Percentiles rank a stretch among this genome's conserved stretches.
These are phyloP conservation scores for Ostrea denselamellosa DNA, from an alignment of 1,140 invertebrate genomes.

Conservation along the genomic window DNA sequence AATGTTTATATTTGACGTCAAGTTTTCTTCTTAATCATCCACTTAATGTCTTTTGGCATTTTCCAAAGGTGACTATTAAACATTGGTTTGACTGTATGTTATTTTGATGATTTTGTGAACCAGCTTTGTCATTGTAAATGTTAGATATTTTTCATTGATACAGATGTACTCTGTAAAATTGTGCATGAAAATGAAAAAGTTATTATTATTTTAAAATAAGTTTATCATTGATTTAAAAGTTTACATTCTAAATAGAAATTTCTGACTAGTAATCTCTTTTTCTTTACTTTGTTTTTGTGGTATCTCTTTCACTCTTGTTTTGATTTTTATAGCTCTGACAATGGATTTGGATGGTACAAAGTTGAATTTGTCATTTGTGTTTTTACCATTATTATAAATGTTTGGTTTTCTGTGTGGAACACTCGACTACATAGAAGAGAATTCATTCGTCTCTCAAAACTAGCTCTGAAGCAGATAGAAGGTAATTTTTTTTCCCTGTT, in stretches of 20 bases:
- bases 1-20: too few species aligned
- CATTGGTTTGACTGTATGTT: too few species aligned
- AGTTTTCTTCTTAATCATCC: too few species aligned
- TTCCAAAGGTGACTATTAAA: too few species aligned
- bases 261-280: neutral
- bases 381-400: constrained; percentile 17
- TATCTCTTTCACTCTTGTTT: neutral
- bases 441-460: constrained; percentile 17
- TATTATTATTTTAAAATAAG: too few species aligned
- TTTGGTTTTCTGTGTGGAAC: constrained; percentile 41
- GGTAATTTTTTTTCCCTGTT: neutral
- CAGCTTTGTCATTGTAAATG: too few species aligned
- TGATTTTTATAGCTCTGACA: constrained; percentile 19
- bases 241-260: neutral
- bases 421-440: neutral
- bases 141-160: too few species aligned
- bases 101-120: too few species aligned
- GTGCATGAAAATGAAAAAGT: too few species aligned
- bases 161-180: too few species aligned
- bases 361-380: constrained; percentile 26
- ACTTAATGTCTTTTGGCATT: too few species aligned
- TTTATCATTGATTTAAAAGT: neutral
- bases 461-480: constrained; percentile 11
- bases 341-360: constrained; percentile 42
- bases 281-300: too few species aligned